Percentiles rank a stretch among this genome's conserved stretches.
phyloP scores from a whole-genome alignment of 2,113 vertebrate species.

The Ophthalmolycus amberensis region DNA sequence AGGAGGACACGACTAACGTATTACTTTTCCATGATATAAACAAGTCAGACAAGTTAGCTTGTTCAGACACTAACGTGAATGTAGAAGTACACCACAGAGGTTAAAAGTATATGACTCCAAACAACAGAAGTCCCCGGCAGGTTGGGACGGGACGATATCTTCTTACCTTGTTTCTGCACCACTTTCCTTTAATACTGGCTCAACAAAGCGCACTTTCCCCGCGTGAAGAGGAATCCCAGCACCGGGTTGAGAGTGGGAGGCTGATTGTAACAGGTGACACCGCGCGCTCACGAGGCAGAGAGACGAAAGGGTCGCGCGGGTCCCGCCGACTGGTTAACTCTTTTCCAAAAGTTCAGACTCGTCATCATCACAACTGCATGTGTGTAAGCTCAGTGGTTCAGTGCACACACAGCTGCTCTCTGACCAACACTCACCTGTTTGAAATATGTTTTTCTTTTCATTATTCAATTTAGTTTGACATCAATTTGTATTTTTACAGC shows the following conservation, averaged over 20 bases:
- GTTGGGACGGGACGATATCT: background rate
- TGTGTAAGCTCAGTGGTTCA: background rate
- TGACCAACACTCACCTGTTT: background rate
- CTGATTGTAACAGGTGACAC: constrained; percentile 66
- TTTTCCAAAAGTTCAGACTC: background rate
- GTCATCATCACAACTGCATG: background rate
- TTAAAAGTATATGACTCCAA: background rate
- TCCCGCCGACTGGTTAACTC: constrained; percentile 13
- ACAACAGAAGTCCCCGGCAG: too few relatives aligned
- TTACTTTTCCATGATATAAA: background rate
- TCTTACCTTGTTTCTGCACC: constrained; percentile 45
- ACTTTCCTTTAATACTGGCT: background rate
- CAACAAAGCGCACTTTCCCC: background rate
- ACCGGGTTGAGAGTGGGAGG: background rate
- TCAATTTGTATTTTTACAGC: background rate
- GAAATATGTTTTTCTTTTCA: background rate
- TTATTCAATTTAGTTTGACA: too few relatives aligned
- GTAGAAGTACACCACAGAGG: background rate
- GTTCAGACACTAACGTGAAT: background rate
- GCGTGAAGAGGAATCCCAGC: background rate
- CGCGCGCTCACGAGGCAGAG: constrained; percentile 45
- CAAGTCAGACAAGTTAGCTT: background rate
- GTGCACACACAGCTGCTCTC: background rate
- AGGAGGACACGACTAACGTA: background rate
- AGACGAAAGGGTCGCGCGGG: constrained; percentile 25